These are phyloP conservation scores for Drosophila acutilabella DNA, from an alignment of 2,888 invertebrate species.

Conservation along the genomic window DNA sequence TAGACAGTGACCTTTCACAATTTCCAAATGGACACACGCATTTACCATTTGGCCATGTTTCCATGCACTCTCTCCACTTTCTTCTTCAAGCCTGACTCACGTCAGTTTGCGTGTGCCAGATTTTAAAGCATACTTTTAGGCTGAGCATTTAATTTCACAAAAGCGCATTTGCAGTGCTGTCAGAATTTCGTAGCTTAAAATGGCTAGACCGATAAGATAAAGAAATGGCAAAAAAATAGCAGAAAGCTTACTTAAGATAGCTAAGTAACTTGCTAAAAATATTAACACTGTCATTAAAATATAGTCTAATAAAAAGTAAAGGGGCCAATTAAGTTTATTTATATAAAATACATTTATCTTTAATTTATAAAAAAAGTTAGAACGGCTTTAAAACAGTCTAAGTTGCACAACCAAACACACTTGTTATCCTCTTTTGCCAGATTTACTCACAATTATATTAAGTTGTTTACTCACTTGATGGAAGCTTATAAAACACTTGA, in stretches of 20 bases:
- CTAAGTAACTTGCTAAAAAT: too few species aligned
- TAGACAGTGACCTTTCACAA: constrained; percentile 60
- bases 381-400: too few species aligned
- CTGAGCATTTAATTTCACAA: constrained; percentile 19
- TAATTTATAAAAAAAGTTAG: too few species aligned
- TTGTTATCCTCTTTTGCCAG: constrained; percentile 1
- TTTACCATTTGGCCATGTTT: constrained; percentile 21
- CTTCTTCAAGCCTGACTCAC: neutral
- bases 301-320: too few species aligned
- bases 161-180: too few species aligned
- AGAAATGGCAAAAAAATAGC: too few species aligned
- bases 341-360: too few species aligned
- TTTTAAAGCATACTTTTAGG: constrained; percentile 35
- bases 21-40: constrained; percentile 49
- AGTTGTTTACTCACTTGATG: neutral
- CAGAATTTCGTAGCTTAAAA: too few species aligned
- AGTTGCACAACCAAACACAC: neutral
- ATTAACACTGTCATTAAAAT: too few species aligned
- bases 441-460: constrained; percentile 14
- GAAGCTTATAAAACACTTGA: constrained; percentile 9
- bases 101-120: constrained; percentile 8
- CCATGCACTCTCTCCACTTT: neutral
- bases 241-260: too few species aligned
- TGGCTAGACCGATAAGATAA: too few species aligned
- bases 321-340: too few species aligned